These are phyloP conservation scores for Stichopus chloronotus DNA, from an alignment of 35 echinoderm and acorn worm species.

Conservation along the genomic window DNA sequence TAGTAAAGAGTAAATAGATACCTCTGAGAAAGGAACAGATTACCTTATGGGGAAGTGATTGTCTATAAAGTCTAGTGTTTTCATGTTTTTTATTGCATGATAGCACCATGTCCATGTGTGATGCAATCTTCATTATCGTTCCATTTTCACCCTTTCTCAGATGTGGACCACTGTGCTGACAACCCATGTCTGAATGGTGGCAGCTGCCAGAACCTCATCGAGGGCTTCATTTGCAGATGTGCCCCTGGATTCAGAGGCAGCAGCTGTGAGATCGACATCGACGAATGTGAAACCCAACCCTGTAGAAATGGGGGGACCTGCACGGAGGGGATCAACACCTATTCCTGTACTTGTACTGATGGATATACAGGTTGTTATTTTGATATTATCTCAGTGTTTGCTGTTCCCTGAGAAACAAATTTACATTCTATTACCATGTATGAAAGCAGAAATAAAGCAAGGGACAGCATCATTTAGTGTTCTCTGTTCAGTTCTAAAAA, in stretches of 20 bases:
- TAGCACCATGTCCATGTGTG: no score
- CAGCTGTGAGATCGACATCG: constrained; percentile 47
- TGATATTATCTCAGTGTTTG: not conserved
- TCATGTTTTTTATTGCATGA: no score
- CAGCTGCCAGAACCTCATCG: not conserved
- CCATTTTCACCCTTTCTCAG: not conserved
- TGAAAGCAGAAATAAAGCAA: no score
- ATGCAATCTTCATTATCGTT: no score
- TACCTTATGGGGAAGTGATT: no score
- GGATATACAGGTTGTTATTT: constrained; percentile 63
- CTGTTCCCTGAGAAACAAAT: no score
- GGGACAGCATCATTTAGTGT: constrained; percentile 19
- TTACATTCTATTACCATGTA: no score
- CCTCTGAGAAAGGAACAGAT: no score
- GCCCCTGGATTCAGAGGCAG: constrained; percentile 18
- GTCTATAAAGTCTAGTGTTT: no score
- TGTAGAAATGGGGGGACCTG: constrained; percentile 71
- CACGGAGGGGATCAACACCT: constrained; percentile 30
- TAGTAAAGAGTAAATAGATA: no score
- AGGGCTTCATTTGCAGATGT: constrained; percentile 9
- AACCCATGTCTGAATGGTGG: constrained; percentile 28
- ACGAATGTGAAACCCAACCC: constrained; percentile 63
- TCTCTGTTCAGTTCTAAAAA: no score
- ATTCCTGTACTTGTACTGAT: constrained; percentile 44
- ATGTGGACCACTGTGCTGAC: constrained; percentile 4